Conservation (phyloP, 2,797 vertebrate genomes). For the Carduelis carduelis region DNA sequence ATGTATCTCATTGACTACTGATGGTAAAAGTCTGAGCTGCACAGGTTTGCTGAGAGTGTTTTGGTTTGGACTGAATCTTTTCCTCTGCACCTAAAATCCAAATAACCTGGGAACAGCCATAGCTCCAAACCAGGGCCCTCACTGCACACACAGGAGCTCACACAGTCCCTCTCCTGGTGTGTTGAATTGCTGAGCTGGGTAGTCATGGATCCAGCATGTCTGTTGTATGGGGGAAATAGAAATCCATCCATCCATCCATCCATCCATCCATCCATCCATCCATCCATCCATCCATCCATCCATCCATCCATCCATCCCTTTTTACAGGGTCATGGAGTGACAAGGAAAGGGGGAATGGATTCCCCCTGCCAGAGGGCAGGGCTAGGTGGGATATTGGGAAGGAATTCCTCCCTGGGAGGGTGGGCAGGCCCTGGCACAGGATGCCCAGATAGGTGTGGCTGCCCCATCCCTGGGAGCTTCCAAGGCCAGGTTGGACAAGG, state of each 20-base stretch:
- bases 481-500: accelerated
- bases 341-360: background rate
- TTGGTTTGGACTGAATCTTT: background rate
- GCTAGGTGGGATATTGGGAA: background rate
- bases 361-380: background rate
- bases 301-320: background rate
- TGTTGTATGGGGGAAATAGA: background rate
- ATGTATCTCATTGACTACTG: background rate
- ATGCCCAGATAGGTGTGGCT: background rate
- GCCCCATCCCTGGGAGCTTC: background rate
- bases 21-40: background rate
- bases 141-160: background rate
- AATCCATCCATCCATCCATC: background rate
- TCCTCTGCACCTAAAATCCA: background rate
- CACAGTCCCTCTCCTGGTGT: background rate
- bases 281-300: background rate
- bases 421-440: background rate
- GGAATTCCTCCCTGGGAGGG: background rate
- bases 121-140: background rate
- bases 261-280: background rate
- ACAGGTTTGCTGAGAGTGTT: background rate
- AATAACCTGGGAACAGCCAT: background rate
- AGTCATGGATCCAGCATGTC: background rate
- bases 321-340: too few relatives aligned
- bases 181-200: background rate